Evolutionary conservation across 2,888 invertebrate genomes (phyloP).

Genomic region (Polietes domitor): DNA sequence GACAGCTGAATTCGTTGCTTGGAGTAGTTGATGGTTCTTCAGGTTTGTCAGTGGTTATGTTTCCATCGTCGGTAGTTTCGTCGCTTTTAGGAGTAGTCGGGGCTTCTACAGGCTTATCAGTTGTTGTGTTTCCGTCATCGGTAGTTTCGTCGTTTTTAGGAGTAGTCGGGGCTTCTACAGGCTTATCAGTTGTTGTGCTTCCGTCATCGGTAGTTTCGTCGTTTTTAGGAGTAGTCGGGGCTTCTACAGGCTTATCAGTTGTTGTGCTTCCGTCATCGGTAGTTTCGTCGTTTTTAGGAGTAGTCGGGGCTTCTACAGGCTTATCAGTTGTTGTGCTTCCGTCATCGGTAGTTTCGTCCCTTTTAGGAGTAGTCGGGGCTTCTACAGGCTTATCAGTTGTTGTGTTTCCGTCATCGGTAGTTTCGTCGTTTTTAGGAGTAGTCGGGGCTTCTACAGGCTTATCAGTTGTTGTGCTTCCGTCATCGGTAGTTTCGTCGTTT

Average conservation of each 20-base stretch:
- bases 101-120: neutral
- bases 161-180: constrained; percentile 18
- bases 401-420: too few relatives aligned
- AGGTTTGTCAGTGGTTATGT: constrained; percentile 48
- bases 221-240: neutral
- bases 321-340: too few relatives aligned
- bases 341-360: neutral
- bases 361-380: too few relatives aligned
- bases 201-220: constrained; percentile 25
- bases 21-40: too few relatives aligned
- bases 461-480: too few relatives aligned
- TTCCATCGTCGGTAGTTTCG: constrained; percentile 21
- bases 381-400: constrained; percentile 14
- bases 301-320: too few relatives aligned
- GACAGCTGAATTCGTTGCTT: constrained; percentile 66
- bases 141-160: neutral
- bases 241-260: constrained; percentile 15
- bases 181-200: neutral
- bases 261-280: constrained; percentile 32
- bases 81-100: neutral
- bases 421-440: too few relatives aligned
- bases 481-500: too few relatives aligned
- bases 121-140: constrained; percentile 24
- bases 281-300: neutral
- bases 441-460: too few relatives aligned